Percentiles rank a stretch among this genome's conserved stretches.
Conservation (phyloP, 2,888 invertebrate genomes). For the Oxyscelio sp. region DNA sequence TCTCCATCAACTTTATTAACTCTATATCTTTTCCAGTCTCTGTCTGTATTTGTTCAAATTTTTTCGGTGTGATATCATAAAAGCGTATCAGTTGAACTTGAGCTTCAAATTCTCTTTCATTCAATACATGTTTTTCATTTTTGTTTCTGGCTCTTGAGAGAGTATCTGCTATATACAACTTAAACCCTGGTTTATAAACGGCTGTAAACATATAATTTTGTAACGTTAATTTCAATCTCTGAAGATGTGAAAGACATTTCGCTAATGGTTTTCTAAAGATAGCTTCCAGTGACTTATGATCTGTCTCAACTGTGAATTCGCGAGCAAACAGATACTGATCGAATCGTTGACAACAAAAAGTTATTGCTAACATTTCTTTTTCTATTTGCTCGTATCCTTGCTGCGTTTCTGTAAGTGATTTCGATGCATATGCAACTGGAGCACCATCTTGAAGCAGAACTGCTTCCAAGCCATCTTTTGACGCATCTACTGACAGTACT, state of each 20-base stretch:
- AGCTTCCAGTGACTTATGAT: slow-evolving; percentile 64
- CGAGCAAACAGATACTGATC: slow-evolving; percentile 60
- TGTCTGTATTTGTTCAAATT: slow-evolving; percentile 4
- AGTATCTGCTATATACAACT: slow-evolving; percentile 80
- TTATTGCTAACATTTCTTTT: slow-evolving; percentile 73
- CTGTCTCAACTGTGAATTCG: slow-evolving; percentile 55
- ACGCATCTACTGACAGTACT: slow-evolving; percentile 72
- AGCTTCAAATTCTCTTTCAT: slow-evolving; percentile 43
- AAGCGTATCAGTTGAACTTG: slow-evolving; percentile 6
- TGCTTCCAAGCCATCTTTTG: slow-evolving; percentile 46
- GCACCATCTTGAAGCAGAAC: slow-evolving; percentile 76
- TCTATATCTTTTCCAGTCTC: not conserved
- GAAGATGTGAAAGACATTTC: slow-evolving; percentile 45
- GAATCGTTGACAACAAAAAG: slow-evolving; percentile 74
- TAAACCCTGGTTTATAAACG: slow-evolving; percentile 77
- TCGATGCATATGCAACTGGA: slow-evolving; percentile 77
- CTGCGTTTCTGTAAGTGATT: slow-evolving; percentile 60
- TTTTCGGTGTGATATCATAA: not conserved
- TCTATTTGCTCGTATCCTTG: slow-evolving; percentile 69
- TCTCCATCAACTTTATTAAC: slow-evolving; percentile 56
- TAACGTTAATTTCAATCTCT: slow-evolving; percentile 34
- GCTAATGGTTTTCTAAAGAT: slow-evolving; percentile 79
- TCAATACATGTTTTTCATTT: slow-evolving; percentile 8
- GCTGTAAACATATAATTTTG: slow-evolving; percentile 62
- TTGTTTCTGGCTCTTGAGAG: slow-evolving; percentile 77